These are phyloP conservation scores for Hippocampus abdominalis DNA, from an alignment of 2,113 vertebrate genomes.

Conservation along the genomic window DNA sequence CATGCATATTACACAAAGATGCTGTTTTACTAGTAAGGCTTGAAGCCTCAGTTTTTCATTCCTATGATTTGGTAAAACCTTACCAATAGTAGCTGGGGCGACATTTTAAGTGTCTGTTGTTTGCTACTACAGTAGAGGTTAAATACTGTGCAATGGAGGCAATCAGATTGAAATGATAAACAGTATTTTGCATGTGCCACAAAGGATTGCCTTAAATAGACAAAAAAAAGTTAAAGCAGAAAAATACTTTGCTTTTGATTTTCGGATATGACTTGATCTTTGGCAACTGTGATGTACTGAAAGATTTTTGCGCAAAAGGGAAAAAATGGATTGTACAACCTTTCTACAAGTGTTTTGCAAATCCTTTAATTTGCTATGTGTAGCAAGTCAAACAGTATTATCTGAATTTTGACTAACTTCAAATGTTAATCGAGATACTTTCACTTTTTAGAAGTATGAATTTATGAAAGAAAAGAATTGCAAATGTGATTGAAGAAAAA, in stretches of 20 bases:
- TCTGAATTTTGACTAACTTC: neutral
- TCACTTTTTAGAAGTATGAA: neutral
- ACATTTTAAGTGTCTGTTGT: constrained; percentile 3
- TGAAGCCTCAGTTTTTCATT: constrained; percentile 16
- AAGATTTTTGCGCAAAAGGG: constrained; percentile 39
- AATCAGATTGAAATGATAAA: constrained; percentile 35
- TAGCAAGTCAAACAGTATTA: constrained; percentile 21
- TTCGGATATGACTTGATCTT: constrained; percentile 41
- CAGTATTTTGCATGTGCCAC: constrained; percentile 6
- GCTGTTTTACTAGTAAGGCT: constrained; percentile 10
- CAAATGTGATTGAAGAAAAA: neutral
- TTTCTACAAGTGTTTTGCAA: constrained; percentile 1
- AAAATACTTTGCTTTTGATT: constrained; percentile 11
- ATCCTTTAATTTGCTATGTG: constrained; percentile 28
- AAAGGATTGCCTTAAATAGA: constrained; percentile 6
- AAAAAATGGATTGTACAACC: neutral
- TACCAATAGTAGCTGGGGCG: constrained; percentile 11
- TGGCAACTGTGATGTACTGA: constrained; percentile 52
- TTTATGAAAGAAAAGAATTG: constrained; percentile 8
- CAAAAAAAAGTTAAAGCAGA: neutral
- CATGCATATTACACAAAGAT: constrained; percentile 38
- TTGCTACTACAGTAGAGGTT: constrained; percentile 11
- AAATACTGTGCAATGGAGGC: constrained; percentile 39
- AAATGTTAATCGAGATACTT: constrained; percentile 1
- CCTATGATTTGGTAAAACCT: neutral